Evolutionary conservation across 2,888 invertebrate species (phyloP).

Genomic region (Lamproptera curius): DNA sequence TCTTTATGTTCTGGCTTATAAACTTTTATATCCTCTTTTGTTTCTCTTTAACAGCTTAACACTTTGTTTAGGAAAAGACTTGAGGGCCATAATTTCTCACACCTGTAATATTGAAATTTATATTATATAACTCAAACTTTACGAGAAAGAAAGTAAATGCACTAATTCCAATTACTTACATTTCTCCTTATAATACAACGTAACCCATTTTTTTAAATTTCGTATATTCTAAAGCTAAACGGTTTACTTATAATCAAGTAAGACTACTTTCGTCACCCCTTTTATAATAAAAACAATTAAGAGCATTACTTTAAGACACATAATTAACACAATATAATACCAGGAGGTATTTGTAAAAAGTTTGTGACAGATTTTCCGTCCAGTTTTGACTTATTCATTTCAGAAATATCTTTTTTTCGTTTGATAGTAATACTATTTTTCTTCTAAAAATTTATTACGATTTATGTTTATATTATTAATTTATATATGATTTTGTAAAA

Average conservation of each 20-base stretch:
- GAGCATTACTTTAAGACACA: not conserved
- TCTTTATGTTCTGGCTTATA: not conserved
- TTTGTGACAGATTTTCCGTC: not conserved
- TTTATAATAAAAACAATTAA: not conserved
- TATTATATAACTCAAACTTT: not conserved
- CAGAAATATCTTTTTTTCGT: not conserved
- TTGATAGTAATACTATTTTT: not conserved
- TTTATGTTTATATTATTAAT: not conserved
- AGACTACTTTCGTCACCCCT: slow-evolving; percentile 26
- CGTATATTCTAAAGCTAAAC: no score
- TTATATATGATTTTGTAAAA: not conserved
- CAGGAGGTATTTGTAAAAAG: not conserved
- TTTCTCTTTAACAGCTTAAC: not conserved
- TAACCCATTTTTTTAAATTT: no score
- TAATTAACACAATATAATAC: not conserved
- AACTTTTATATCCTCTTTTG: not conserved
- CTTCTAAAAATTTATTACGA: not conserved
- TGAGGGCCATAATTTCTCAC: slow-evolving; percentile 19
- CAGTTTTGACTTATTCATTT: not conserved
- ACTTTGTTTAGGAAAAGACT: not conserved
- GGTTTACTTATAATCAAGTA: slow-evolving; percentile 27
- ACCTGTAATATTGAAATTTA: slow-evolving; percentile 17
- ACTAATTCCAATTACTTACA: not conserved
- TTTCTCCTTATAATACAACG: no score
- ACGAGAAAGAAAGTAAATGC: not conserved